A percentile compares a stretch with the other conserved stretches of the same genome.
Evolutionary conservation across 2,797 vertebrate genomes (phyloP).

Genomic region (Prunella strophiata): DNA sequence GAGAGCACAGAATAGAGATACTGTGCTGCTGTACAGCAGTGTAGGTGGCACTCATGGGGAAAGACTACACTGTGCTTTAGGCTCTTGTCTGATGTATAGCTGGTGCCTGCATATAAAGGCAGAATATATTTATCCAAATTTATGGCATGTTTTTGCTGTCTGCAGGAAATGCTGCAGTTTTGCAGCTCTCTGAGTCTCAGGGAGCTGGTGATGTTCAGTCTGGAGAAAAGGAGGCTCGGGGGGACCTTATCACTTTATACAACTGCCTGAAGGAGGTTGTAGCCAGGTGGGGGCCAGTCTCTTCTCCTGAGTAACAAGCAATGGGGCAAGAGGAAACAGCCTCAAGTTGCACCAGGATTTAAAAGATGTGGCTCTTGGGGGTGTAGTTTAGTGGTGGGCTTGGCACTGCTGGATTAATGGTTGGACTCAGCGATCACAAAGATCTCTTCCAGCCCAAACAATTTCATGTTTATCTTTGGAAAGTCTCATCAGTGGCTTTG

Average conservation of each 20-base stretch:
- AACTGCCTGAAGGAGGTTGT: background rate
- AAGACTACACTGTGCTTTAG: rapidly evolving
- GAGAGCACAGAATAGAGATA: background rate
- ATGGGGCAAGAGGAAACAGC: background rate
- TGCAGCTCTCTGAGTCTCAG: background rate
- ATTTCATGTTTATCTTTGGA: background rate
- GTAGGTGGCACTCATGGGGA: background rate
- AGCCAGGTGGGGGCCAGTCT: background rate
- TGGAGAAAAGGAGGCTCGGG: background rate
- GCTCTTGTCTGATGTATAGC: background rate
- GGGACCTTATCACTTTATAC: background rate
- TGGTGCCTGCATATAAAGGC: background rate
- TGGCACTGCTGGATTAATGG: background rate
- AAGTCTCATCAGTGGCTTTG: background rate
- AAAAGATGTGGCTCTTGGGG: background rate
- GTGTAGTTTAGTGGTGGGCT: background rate
- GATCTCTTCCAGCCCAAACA: background rate
- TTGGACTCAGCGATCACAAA: background rate
- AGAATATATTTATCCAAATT: background rate
- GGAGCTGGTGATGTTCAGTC: background rate
- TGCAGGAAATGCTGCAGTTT: background rate
- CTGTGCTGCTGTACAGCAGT: background rate
- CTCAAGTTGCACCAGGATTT: background rate
- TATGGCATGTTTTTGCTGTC: background rate
- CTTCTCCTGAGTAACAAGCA: background rate